Percentiles rank a stretch among this genome's conserved stretches.
phyloP scores from a whole-genome alignment of 2,113 vertebrate species.

The Naja naja region DNA sequence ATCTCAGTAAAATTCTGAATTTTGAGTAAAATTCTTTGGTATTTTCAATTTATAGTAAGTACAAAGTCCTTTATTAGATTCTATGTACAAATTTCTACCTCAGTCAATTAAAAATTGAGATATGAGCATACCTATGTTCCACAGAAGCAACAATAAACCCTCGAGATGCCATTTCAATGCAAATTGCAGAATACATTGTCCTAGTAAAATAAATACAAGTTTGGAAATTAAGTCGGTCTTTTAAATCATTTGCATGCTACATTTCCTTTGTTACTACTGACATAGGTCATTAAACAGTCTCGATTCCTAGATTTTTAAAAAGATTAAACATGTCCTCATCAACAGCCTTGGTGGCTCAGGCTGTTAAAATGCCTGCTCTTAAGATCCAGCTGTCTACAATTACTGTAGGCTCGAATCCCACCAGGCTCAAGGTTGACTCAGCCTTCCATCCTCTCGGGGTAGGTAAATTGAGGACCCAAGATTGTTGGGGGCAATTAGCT shows the following conservation, averaged over 20 bases:
- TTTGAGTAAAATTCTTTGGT: background rate
- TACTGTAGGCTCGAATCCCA: no score
- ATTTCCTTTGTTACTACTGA: background rate
- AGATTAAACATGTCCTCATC: background rate
- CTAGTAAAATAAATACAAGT: constrained; percentile 67
- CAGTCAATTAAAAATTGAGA: background rate
- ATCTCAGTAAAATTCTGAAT: no score
- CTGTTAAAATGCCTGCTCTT: no score
- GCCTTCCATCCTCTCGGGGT: no score
- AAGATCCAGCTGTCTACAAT: no score
- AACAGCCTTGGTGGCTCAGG: no score
- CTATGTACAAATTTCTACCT: background rate
- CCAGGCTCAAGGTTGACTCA: no score
- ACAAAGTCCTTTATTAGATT: background rate
- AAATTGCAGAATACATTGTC: constrained; percentile 92
- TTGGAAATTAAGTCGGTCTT: constrained; percentile 14
- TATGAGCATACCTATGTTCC: constrained; percentile 85
- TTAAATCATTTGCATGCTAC: rapidly evolving
- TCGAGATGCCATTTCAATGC: constrained; percentile 87
- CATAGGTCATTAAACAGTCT: background rate
- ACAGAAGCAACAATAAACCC: constrained; percentile 93
- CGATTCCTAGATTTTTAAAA: background rate
- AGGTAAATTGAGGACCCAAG: no score
- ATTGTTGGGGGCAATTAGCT: no score
- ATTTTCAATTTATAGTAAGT: background rate